Percentiles rank a stretch among this genome's conserved stretches.
Conservation (phyloP, 1,140 invertebrate species). For the Mamestra configurata region DNA sequence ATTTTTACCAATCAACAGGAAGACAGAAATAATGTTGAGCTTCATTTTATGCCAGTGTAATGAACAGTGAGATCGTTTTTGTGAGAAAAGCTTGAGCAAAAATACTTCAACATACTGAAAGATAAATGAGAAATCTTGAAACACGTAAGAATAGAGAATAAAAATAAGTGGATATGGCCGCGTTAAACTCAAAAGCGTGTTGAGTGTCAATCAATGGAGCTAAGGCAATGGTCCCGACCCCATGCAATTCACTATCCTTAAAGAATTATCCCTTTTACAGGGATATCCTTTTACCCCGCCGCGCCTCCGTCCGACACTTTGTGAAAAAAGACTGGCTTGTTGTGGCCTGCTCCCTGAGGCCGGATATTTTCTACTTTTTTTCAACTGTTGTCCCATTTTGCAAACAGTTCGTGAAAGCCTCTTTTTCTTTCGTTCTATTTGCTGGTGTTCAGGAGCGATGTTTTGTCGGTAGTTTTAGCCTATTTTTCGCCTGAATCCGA, state of each 20-base stretch:
- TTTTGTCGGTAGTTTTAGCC: not conserved
- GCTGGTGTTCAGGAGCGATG: not conserved
- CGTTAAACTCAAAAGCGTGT: not conserved
- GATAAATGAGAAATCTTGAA: too few species aligned
- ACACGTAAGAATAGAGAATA: too few species aligned
- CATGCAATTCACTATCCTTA: constrained; percentile 20
- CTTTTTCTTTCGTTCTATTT: not conserved
- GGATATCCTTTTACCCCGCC: constrained; percentile 21
- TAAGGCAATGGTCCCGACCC: not conserved
- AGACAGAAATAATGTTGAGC: not conserved
- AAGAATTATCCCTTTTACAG: constrained; percentile 41
- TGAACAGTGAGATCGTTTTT: too few species aligned
- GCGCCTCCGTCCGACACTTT: constrained; percentile 16
- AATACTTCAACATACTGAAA: too few species aligned
- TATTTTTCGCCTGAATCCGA: not conserved
- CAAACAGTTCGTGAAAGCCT: constrained; percentile 16
- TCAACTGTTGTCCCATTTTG: constrained; percentile 27
- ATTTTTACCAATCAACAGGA: constrained; percentile 1
- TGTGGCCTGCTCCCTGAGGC: not conserved
- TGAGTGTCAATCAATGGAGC: constrained; percentile 24
- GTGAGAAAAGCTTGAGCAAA: too few species aligned
- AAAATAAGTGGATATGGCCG: not conserved
- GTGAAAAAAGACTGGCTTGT: constrained; percentile 4
- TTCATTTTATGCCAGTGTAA: too few species aligned
- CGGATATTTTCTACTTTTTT: constrained; percentile 25